These are phyloP conservation scores for Dryocosmus kuriphilus DNA, from an alignment of 2,888 invertebrate species.

Conservation along the genomic window DNA sequence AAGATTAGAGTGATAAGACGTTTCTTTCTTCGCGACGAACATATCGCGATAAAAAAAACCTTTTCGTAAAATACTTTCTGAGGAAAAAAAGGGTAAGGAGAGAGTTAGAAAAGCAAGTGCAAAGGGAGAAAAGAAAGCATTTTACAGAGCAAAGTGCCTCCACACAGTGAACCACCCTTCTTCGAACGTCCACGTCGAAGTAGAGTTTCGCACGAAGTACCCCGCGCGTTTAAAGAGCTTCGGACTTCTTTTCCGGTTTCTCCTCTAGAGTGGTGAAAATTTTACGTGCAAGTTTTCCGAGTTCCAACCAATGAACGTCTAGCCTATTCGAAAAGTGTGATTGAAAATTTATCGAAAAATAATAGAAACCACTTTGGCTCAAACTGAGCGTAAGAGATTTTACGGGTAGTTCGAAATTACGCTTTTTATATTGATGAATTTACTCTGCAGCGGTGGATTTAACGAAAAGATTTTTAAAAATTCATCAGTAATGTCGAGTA, in stretches of 20 bases:
- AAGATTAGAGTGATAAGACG: conserved; percentile 16
- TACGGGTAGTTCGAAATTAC: conserved; percentile 23
- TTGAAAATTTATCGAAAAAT: conserved; percentile 26
- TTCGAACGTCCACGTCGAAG: conserved; percentile 64
- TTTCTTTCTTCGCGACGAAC: conserved; percentile 32
- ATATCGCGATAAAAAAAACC: conserved; percentile 38
- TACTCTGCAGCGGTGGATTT: background rate
- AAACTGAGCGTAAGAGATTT: background rate
- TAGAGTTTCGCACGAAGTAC: conserved; percentile 62
- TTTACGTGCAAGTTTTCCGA: conserved; percentile 34
- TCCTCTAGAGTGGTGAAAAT: conserved; percentile 37
- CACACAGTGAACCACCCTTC: conserved; percentile 63
- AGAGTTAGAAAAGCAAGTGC: conserved; percentile 53
- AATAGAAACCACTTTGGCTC: conserved; percentile 11
- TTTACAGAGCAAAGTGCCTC: conserved; percentile 62
- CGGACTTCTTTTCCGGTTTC: conserved; percentile 56
- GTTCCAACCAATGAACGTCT: conserved; percentile 26
- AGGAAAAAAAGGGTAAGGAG: conserved; percentile 32
- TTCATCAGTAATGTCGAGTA: background rate
- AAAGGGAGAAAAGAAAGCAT: conserved; percentile 57
- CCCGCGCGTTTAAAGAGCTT: conserved; percentile 65
- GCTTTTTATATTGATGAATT: background rate
- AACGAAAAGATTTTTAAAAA: background rate
- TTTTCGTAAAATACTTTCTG: conserved; percentile 28
- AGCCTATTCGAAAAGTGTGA: conserved; percentile 32